These are phyloP conservation scores for Fringilla coelebs DNA, from an alignment of 2,797 vertebrate species.

Conservation along the genomic window DNA sequence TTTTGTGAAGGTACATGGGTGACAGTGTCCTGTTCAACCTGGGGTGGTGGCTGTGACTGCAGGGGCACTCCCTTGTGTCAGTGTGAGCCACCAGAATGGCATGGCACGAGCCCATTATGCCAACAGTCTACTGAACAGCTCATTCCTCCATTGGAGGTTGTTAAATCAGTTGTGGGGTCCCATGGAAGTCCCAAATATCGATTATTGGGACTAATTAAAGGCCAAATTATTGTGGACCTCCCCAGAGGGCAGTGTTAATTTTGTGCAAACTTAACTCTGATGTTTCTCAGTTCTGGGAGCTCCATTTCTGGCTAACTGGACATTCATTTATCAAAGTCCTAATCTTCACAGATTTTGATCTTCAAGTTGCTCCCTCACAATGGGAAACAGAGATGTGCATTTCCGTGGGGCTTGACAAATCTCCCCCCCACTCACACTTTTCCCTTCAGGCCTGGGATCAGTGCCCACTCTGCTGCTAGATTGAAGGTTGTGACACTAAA, in stretches of 20 bases:
- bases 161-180: neutral
- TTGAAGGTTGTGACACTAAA: neutral
- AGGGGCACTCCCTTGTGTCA: neutral
- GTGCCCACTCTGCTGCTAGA: neutral
- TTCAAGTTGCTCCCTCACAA: neutral
- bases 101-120: no score
- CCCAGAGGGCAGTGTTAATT: rapidly evolving
- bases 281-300: neutral
- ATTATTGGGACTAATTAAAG: neutral
- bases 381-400: neutral
- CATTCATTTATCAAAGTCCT: neutral
- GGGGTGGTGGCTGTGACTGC: rapidly evolving
- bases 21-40: neutral
- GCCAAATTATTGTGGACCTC: neutral
- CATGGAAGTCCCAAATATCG: neutral
- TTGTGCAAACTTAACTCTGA: neutral
- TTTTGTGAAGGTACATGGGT: rapidly evolving
- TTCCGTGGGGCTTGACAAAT: neutral
- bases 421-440: neutral
- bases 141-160: neutral
- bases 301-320: neutral
- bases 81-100: neutral
- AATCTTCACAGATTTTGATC: neutral
- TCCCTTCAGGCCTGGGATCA: rapidly evolving
- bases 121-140: neutral